Percentiles rank a stretch among this genome's conserved stretches.
Conservation (phyloP, 2,113 vertebrate genomes). For the Pterocles burchelli region DNA sequence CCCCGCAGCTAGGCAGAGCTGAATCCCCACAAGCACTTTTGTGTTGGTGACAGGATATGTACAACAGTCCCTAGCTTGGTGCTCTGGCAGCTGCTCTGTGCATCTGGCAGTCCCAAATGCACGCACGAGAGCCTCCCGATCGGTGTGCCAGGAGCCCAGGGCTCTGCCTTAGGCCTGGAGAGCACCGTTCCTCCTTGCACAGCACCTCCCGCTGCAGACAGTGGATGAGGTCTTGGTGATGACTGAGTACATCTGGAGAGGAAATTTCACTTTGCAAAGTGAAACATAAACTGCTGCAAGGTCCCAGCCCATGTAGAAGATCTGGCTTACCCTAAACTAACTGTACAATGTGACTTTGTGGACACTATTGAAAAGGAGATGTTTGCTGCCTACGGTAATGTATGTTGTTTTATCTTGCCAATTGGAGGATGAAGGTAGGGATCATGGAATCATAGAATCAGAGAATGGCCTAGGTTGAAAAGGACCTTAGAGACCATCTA, state of each 20-base stretch:
- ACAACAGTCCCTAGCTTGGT: background rate
- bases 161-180: background rate
- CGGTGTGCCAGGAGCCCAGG: background rate
- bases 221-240: background rate
- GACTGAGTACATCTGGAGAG: background rate
- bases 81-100: background rate
- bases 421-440: background rate
- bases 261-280: background rate
- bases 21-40: background rate
- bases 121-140: fast-evolving
- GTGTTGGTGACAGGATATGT: background rate
- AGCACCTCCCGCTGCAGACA: background rate
- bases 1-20: background rate
- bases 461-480: too few relatives aligned
- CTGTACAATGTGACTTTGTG: too few relatives aligned
- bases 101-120: background rate
- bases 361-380: background rate
- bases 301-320: fast-evolving
- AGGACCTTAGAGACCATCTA: too few relatives aligned
- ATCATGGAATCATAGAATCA: too few relatives aligned
- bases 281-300: background rate
- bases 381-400: fast-evolving
- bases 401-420: background rate
- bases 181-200: background rate
- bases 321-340: background rate